Conservation (phyloP, 2,797 vertebrate genomes). For the Chelon labrosus region DNA sequence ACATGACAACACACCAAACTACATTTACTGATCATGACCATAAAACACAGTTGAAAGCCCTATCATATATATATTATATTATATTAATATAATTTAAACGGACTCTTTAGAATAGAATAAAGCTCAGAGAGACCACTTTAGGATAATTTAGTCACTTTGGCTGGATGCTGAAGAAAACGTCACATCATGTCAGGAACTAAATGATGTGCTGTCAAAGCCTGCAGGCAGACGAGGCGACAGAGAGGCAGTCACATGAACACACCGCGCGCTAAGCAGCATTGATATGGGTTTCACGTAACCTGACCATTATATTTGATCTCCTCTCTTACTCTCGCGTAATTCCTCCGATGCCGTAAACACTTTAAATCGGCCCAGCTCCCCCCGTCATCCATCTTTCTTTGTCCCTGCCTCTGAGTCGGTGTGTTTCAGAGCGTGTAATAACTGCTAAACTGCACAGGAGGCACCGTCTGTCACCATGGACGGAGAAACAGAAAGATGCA, state of each 20-base stretch:
- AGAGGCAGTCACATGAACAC: constrained; percentile 2
- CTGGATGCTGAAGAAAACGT: not conserved
- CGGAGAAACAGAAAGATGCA: constrained; percentile 37
- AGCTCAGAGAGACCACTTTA: not conserved
- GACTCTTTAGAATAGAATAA: not conserved
- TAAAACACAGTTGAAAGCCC: too few relatives aligned
- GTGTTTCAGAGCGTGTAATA: constrained; percentile 75
- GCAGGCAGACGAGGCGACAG: not conserved
- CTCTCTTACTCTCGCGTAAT: constrained; percentile 1
- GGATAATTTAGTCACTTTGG: not conserved
- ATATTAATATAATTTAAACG: too few relatives aligned
- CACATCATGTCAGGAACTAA: not conserved
- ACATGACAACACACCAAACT: too few relatives aligned
- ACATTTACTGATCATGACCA: too few relatives aligned
- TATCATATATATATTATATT: too few relatives aligned
- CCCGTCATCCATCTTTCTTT: constrained; percentile 40
- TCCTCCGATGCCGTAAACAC: constrained; percentile 23
- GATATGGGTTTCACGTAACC: constrained; percentile 14
- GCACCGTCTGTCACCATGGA: constrained; percentile 70
- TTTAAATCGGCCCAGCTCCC: constrained; percentile 50
- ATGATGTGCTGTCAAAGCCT: not conserved
- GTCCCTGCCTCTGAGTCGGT: constrained; percentile 35
- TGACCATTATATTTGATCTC: constrained; percentile 27
- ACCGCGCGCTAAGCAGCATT: constrained; percentile 13
- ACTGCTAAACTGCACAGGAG: constrained; percentile 76